Evolutionary conservation across 2,113 vertebrate genomes (phyloP), one percentile per base, ranked within the genome.

Genomic region (Lates calcarifer): DNA sequence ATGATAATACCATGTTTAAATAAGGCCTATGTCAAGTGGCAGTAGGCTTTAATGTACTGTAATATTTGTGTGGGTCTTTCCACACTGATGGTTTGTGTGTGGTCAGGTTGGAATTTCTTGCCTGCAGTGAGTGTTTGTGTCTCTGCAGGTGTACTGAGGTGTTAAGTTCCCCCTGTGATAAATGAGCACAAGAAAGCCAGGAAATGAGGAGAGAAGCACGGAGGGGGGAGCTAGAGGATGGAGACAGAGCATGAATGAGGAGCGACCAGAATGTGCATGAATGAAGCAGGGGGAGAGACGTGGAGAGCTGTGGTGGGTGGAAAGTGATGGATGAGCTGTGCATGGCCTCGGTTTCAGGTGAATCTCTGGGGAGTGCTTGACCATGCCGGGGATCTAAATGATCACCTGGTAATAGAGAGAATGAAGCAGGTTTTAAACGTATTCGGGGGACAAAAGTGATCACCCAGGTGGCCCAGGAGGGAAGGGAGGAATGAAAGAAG

Each of bases 261-360:
- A 82, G 61, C 56, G 74, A 77, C 6, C 43, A 43, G 51, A 70
- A 67, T 49, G 73, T 74, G 72, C 81, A 81, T 91, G 89, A 85
- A 83, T 83, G 81, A 87, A 85, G 61, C 28, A 6, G 55, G 37
- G 33, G 31, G 45, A 5, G 61, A 13, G 13, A 9, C 58, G 64
- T 18, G 29, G 75, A 62, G 37, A 24, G 15, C 57, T 53, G 62
- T 1, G 58, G 35, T 74, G 47, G 62, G 47, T 37, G 61, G 81
- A 67, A 63, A 82, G 83, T 91, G 92, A 93, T 92, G 89, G 91
- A 91, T 91, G 89, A 91, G 89, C 63, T 11, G 56, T 49, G 41
- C 75, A 14, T 63, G 90, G 64, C 87, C 88, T 87, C 82, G 24
- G 83, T 81, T 88, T 72, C 88, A 80, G 87, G 79, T 85, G 88